Evolutionary conservation across 2,113 vertebrate species (phyloP).

Genomic region (Peromyscus californicus): DNA sequence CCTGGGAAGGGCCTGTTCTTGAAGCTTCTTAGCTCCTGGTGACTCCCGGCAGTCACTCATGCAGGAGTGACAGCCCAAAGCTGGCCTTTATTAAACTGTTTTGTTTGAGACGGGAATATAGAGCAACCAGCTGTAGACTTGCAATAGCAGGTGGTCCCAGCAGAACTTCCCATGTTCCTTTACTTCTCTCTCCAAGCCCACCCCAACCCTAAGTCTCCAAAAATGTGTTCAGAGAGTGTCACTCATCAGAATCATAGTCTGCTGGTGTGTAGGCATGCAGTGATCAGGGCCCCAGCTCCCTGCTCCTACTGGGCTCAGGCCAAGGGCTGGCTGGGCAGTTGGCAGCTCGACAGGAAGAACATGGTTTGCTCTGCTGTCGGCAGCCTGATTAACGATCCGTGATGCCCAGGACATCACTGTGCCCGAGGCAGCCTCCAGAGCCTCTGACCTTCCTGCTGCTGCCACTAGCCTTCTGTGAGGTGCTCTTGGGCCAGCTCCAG

Average conservation of each 20-base stretch:
- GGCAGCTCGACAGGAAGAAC: slow-evolving; percentile 55
- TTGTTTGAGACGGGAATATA: neutral
- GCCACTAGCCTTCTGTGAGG: neutral
- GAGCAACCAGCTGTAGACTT: fast-evolving
- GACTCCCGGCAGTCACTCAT: neutral
- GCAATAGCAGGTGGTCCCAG: neutral
- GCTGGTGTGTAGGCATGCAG: neutral
- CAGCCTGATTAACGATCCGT: slow-evolving; percentile 31
- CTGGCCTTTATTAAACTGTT: neutral
- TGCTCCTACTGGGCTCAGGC: slow-evolving; percentile 23
- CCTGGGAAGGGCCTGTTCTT: neutral
- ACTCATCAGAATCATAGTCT: neutral
- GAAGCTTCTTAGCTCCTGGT: neutral
- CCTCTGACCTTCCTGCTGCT: neutral
- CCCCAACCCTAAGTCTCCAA: neutral
- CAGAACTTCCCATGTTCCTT: neutral
- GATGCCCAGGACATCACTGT: neutral
- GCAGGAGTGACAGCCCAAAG: no score
- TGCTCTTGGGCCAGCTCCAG: neutral
- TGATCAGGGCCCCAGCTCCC: neutral
- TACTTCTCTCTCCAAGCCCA: neutral
- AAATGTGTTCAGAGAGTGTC: neutral
- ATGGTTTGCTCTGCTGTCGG: slow-evolving; percentile 11
- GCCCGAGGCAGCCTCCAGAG: neutral
- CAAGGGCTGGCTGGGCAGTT: slow-evolving; percentile 55